Base-by-base conservation (phyloP, 2,797 vertebrate genomes). In the Characodon lateralis region DNA sequence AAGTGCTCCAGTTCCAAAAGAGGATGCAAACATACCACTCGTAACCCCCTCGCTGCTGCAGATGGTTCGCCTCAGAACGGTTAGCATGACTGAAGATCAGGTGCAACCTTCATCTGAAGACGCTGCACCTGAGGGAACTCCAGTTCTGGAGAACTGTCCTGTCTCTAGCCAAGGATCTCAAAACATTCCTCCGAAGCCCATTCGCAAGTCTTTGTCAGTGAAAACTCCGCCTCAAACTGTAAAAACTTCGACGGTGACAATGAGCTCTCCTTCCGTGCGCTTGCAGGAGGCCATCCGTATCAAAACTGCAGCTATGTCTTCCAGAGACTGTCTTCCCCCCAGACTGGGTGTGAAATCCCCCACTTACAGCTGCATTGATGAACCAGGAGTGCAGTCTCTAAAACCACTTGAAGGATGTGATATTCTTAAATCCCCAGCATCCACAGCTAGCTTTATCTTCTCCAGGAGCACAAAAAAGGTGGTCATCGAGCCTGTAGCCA, bases 391-490 rank as follows among this genome's bases (percentile, higher is more conserved):
- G 71, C 51, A 59, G 24, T 79, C 88, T 26, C 72, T 89, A 43
- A 94, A 87, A 79, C 76, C 88, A 28, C 79, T 78, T 0, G 95
- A 95, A 22, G 87, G 78, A 18, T 81, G 78, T 48, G 92, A 95
- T 65, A 69, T 91, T 73, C 92, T 89, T 77, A 97, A 95, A 83
- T 97, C 97, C 0, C 94, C 97, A 1, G 96, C 97, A 71, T 98
- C 97, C 20, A 97, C 96, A 0, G 98, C 98, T 85, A 99, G 98
- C 90, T 99, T 99, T 82, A 98, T 99, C 92, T 99, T 99, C 74
- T 96, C 98, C 71, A 97, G 95, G 89, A 97, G 96, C 90, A 93
- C 97, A 80, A 98, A 95, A 91, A 98, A 96, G 86, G 89, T 97
- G 51, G 94, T 97, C 72, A 94, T 98, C 1, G 97, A 99, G 84